A percentile compares a stretch with the other conserved stretches of the same genome.
Evolutionary conservation across 1,140 invertebrate genomes (phyloP).

Genomic region (Camponotus floridanus): DNA sequence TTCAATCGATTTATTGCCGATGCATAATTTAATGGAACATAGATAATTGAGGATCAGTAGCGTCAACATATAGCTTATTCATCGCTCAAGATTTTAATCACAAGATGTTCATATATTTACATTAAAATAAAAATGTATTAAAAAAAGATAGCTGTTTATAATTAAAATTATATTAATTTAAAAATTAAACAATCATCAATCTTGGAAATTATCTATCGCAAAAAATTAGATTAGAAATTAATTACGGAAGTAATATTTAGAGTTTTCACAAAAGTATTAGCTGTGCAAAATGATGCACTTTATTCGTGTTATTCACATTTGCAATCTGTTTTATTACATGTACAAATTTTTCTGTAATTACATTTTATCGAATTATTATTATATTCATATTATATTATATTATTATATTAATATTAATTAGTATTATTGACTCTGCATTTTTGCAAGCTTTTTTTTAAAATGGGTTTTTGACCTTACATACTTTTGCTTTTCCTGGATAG

Average conservation of each 20-base stretch:
- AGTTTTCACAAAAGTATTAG: neutral
- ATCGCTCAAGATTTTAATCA: neutral
- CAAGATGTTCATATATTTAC: neutral
- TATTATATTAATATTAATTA: no score
- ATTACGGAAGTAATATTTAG: neutral
- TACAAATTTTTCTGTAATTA: neutral
- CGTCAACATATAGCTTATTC: neutral
- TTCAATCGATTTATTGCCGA: constrained; percentile 15
- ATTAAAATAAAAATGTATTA: neutral
- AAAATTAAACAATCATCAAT: neutral
- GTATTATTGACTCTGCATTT: neutral
- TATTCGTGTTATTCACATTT: neutral
- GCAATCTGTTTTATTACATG: neutral
- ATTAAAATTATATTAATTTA: constrained; percentile 20
- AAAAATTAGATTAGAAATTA: neutral
- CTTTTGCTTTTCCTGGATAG: neutral
- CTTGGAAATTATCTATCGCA: neutral
- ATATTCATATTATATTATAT: no score
- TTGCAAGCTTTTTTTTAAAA: neutral
- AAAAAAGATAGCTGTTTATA: neutral
- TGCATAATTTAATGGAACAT: constrained; percentile 42
- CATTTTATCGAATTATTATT: neutral
- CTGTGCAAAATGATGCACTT: neutral
- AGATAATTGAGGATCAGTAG: constrained; percentile 16
- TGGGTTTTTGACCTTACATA: neutral